A percentile compares a stretch with the other conserved stretches of the same genome.
Conservation (phyloP, 2,888 invertebrate species). For the Chloroclysta siterata region DNA sequence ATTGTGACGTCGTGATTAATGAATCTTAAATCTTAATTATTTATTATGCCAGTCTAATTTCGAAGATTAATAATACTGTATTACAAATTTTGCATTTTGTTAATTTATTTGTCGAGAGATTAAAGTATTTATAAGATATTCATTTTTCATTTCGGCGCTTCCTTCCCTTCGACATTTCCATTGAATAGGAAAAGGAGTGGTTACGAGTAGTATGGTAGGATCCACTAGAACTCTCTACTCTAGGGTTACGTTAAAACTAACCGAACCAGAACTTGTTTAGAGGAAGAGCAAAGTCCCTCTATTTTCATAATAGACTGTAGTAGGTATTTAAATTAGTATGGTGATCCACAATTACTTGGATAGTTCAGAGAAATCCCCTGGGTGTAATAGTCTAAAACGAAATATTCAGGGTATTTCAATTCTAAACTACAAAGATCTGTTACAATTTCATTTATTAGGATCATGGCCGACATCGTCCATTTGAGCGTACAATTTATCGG, state of each 20-base stretch:
- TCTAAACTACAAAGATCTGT: conserved; percentile 9
- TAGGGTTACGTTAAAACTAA: no score
- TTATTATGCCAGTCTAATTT: conserved; percentile 73
- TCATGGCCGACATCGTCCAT: conserved; percentile 82
- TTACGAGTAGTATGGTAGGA: no score
- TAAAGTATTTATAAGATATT: conserved; percentile 77
- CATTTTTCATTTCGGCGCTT: conserved; percentile 37
- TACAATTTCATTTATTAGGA: conserved; percentile 57
- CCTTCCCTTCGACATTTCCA: neutral
- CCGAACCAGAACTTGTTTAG: no score
- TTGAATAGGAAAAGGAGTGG: no score
- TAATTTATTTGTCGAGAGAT: conserved; percentile 83
- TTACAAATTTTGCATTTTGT: conserved; percentile 71
- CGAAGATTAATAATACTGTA: conserved; percentile 62
- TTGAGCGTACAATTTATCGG: conserved; percentile 52
- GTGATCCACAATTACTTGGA: no score
- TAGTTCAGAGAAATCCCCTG: no score
- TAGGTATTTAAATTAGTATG: no score
- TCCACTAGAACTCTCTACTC: no score
- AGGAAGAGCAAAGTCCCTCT: no score
- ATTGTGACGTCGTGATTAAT: conserved; percentile 65
- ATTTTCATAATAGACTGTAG: no score
- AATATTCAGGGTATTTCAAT: conserved; percentile 1
- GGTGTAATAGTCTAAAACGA: no score
- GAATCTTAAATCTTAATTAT: conserved; percentile 60